Evolutionary conservation across 2,113 vertebrate genomes (phyloP).

Genomic region (Daphoenositta chrysoptera): DNA sequence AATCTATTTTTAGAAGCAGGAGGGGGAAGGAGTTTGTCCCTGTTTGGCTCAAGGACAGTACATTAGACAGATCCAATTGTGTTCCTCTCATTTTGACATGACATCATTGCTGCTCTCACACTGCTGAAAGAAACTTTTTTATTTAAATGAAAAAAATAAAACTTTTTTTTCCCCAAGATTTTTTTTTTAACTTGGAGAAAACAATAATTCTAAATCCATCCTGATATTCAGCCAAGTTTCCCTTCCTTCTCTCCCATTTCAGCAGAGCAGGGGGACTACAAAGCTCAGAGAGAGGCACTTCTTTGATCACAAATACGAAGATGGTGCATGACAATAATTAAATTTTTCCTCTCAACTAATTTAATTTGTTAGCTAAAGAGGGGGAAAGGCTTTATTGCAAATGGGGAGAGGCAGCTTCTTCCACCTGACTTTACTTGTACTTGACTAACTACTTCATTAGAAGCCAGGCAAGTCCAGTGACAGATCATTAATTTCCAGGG

Average conservation of each 20-base stretch:
- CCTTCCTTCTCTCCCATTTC: neutral
- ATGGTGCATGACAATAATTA: constrained; percentile 64
- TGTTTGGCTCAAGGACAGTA: neutral
- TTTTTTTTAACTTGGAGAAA: neutral
- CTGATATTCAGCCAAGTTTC: neutral
- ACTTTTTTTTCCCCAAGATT: neutral
- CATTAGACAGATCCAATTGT: neutral
- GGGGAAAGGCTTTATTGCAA: constrained; percentile 40
- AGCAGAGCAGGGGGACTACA: neutral
- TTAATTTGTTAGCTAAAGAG: constrained; percentile 64
- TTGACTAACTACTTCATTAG: constrained; percentile 68
- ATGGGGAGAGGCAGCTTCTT: constrained; percentile 43
- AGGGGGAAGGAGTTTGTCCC: neutral
- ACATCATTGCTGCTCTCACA: neutral
- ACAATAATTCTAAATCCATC: neutral
- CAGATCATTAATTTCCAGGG: constrained; percentile 71
- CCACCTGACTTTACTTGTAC: constrained; percentile 63
- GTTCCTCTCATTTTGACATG: neutral
- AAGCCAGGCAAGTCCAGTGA: constrained; percentile 11
- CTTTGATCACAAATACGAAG: constrained; percentile 48
- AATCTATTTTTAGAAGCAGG: neutral
- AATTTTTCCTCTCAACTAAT: constrained; percentile 69
- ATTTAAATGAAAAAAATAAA: neutral
- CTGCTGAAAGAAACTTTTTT: neutral
- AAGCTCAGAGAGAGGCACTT: neutral